Evolutionary conservation across 2,113 vertebrate species (phyloP).

Genomic region (Cariama cristata): DNA sequence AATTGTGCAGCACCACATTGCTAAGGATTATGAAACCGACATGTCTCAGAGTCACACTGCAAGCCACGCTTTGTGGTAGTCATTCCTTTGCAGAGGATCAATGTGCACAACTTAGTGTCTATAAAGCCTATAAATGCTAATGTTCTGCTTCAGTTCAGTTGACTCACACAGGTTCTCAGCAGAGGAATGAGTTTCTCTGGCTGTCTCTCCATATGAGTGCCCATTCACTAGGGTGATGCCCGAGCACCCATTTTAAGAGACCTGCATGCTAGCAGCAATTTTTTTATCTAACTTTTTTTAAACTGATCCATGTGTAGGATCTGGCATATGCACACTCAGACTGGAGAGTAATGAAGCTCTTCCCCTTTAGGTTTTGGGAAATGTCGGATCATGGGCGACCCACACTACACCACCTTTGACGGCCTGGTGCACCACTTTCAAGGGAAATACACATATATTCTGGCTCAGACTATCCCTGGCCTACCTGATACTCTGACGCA

Average conservation of each 20-base stretch:
- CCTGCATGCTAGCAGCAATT: neutral
- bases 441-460: conserved; percentile 76
- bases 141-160: neutral
- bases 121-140: neutral
- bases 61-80: neutral
- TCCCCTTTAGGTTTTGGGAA: conserved; percentile 73
- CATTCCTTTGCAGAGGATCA: neutral
- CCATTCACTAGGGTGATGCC: neutral
- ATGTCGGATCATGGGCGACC: conserved; percentile 74
- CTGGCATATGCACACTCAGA: neutral
- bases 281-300: neutral
- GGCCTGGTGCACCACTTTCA: conserved; percentile 78
- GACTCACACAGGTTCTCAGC: neutral
- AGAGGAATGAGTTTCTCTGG: neutral
- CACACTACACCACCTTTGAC: conserved; percentile 83
- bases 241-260: neutral
- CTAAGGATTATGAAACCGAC: neutral
- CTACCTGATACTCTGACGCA: conserved; percentile 72
- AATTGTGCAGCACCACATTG: neutral
- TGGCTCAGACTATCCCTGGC: conserved; percentile 70
- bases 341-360: neutral
- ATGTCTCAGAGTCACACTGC: neutral
- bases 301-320: neutral
- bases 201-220: neutral
- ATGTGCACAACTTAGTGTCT: neutral